Percentiles rank a stretch among this genome's conserved stretches.
Conservation (phyloP, 1,140 invertebrate species). For the Papilio dardanus region DNA sequence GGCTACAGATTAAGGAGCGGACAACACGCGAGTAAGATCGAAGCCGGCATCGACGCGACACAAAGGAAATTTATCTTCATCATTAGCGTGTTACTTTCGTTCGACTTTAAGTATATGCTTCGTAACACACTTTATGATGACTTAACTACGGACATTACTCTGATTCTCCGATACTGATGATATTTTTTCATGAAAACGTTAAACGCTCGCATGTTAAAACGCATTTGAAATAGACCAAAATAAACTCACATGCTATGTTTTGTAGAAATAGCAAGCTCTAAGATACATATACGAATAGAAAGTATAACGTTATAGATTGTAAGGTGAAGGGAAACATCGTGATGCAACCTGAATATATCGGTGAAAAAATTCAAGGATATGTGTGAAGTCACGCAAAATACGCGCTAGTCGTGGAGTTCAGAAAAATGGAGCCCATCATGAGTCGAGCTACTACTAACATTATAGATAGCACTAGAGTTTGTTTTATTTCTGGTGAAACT, state of each 20-base stretch:
- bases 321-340: too few species aligned
- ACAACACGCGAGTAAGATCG: slow-evolving; percentile 65
- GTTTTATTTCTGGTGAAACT: neutral
- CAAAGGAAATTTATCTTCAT: slow-evolving; percentile 76
- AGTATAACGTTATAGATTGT: neutral
- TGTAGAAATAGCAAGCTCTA: neutral
- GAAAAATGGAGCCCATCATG: too few species aligned
- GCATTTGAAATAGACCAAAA: neutral
- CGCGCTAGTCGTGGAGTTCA: too few species aligned
- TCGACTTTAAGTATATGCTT: slow-evolving; percentile 46
- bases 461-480: neutral
- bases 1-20: slow-evolving; percentile 74
- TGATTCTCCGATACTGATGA: neutral
- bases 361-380: too few species aligned
- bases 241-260: too few species aligned
- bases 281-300: neutral
- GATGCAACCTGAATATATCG: too few species aligned
- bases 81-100: slow-evolving; percentile 69
- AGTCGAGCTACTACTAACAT: too few species aligned
- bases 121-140: slow-evolving; percentile 40
- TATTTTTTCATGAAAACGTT: neutral
- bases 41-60: slow-evolving; percentile 68
- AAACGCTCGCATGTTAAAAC: neutral
- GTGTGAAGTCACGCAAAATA: too few species aligned
- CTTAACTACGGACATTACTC: slow-evolving; percentile 35